Evolutionary conservation across 35 echinoderm and acorn worm genomes (phyloP), one percentile per base, ranked within the genome.

Genomic region (Ophioderma brevispina): DNA sequence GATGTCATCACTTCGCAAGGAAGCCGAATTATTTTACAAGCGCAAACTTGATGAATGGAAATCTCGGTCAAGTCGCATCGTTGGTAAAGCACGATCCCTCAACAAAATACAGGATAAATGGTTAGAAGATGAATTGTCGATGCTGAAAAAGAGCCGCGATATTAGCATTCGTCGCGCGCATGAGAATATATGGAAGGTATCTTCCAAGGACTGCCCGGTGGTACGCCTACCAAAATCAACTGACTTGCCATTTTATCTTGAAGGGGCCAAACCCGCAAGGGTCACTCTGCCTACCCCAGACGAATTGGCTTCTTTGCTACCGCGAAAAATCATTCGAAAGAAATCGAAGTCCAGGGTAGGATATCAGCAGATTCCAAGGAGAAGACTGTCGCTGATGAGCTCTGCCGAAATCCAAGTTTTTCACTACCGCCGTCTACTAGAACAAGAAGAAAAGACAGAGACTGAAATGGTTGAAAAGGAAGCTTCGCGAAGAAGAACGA

Each of bases 121-220:
- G 35, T 70, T 96, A 32, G 76, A 85, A 46, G 5, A 76, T n/a
- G 86, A 84, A 0, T 52, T 96, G 13, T 84, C 82, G 23, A 82
- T 87, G 63, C 70, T 96, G 35, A 90, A 92, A 38, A 82, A 75
- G 31, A 92, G 36, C 19, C 90, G 91, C 17, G 94, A 96, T 56
- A 40, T 92, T 31, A 34, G 31, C n/a, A 92, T 96, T 33, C 85
- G 91, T 30, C 78, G 85, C 21, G 81, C 91, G 21, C 94, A 96
- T 5, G 94, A 96, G 82, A 80, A 81, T 17, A 96, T 96, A 31
- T 96, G 94, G 94, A 89, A 89, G 34, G 87, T 96, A 28, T 64
- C 86, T 25, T 34, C 49, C 0, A 46, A 40, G 1, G 39, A 79
- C 32, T 89, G 91, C 55, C 94, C 91, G 0, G 35, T 56, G 55